A percentile compares a stretch with the other conserved stretches of the same genome.
Conservation (phyloP, 2,888 invertebrate species). For the Pomacea canaliculata region DNA sequence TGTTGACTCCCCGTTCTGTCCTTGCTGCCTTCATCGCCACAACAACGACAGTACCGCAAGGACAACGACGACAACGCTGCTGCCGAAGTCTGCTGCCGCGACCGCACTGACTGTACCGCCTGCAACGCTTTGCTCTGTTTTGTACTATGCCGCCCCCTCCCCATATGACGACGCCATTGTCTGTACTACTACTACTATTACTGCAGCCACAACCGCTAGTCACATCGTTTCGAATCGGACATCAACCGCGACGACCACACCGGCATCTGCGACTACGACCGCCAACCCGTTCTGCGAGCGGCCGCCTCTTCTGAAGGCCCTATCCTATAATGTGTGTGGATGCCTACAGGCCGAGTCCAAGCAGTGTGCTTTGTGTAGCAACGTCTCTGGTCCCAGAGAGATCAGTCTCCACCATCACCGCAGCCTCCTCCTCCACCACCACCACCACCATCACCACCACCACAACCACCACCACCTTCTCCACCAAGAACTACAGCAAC, state of each 20-base stretch:
- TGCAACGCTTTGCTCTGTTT: background rate
- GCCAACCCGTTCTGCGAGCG: conserved; percentile 1
- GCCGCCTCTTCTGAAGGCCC: conserved; percentile 3
- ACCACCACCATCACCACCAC: background rate
- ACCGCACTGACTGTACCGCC: background rate
- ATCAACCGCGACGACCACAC: conserved; percentile 12
- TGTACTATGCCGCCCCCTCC: conserved; percentile 9
- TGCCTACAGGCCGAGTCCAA: conserved; percentile 4
- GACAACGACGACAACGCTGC: conserved; percentile 1
- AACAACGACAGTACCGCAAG: conserved; percentile 3
- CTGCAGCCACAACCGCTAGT: background rate
- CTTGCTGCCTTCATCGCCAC: conserved; percentile 3
- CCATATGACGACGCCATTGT: background rate
- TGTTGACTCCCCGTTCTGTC: background rate
- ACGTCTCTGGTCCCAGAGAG: conserved; percentile 5
- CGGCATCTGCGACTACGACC: conserved; percentile 8
- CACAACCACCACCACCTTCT: background rate
- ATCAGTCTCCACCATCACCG: background rate
- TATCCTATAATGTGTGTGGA: conserved; percentile 23
- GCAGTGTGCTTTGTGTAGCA: conserved; percentile 8
- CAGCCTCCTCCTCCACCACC: background rate
- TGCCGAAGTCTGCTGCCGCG: conserved; percentile 2
- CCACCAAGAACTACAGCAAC: conserved; percentile 5
- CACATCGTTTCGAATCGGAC: conserved; percentile 4
- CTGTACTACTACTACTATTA: conserved; percentile 5